Evolutionary conservation across 2,797 vertebrate species (phyloP).

Genomic region (Limnodromus scolopaceus): DNA sequence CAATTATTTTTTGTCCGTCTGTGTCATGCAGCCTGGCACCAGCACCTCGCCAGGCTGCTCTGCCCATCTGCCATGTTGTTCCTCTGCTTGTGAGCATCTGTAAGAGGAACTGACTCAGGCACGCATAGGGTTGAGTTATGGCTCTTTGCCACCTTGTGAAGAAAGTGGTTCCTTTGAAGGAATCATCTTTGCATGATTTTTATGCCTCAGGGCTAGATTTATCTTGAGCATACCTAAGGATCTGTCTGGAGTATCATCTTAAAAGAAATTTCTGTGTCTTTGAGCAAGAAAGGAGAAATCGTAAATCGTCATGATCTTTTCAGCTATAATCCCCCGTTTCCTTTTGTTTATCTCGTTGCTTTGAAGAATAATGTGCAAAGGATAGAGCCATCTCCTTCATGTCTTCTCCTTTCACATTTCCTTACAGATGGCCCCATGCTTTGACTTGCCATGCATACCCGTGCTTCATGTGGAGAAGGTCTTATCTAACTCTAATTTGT

Average conservation of each 20-base stretch:
- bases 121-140: neutral
- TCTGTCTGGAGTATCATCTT: neutral
- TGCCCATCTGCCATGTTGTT: neutral
- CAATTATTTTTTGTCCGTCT: neutral
- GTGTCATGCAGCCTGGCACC: neutral
- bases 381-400: neutral
- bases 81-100: neutral
- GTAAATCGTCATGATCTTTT: neutral
- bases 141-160: neutral
- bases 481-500: neutral
- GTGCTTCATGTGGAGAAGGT: neutral
- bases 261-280: neutral
- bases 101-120: neutral
- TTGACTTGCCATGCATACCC: neutral
- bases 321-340: neutral
- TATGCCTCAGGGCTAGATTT: neutral
- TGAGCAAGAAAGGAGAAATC: neutral
- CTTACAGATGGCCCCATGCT: neutral
- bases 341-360: neutral
- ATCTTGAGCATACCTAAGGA: neutral
- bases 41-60: neutral
- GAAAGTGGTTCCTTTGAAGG: neutral
- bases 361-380: neutral
- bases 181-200: neutral
- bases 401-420: neutral